Conservation (phyloP, 2,113 vertebrate genomes). For the Dendrocopos noguchii region DNA sequence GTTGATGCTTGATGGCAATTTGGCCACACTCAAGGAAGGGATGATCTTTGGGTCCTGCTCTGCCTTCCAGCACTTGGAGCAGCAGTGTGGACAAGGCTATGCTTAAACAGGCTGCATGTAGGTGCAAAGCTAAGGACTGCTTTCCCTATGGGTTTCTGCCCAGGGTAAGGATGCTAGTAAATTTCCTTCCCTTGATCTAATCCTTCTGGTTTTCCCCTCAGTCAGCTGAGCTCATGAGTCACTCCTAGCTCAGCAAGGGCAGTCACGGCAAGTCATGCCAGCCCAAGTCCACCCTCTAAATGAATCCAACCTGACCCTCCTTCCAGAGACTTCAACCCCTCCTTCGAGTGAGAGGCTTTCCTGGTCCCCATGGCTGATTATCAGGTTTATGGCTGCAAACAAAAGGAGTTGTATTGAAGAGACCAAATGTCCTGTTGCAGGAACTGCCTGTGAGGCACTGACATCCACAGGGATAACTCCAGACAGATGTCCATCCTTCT, state of each 20-base stretch:
- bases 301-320: fast-evolving
- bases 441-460: background rate
- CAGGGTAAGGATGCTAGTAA: background rate
- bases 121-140: background rate
- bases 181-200: background rate
- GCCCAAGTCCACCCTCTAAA: background rate
- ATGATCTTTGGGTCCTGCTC: background rate
- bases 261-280: background rate
- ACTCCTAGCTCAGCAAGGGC: background rate
- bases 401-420: fast-evolving
- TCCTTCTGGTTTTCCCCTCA: background rate
- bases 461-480: background rate
- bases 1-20: background rate
- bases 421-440: background rate
- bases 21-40: background rate
- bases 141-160: background rate
- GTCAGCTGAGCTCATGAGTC: background rate
- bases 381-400: background rate
- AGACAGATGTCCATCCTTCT: background rate
- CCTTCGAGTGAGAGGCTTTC: background rate
- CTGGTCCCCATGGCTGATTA: background rate
- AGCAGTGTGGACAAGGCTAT: background rate
- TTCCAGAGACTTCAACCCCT: background rate
- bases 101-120: fast-evolving
- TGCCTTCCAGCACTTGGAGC: background rate